These are phyloP conservation scores for Rhinoptilus africanus DNA, from an alignment of 2,113 vertebrate genomes.

Conservation along the genomic window DNA sequence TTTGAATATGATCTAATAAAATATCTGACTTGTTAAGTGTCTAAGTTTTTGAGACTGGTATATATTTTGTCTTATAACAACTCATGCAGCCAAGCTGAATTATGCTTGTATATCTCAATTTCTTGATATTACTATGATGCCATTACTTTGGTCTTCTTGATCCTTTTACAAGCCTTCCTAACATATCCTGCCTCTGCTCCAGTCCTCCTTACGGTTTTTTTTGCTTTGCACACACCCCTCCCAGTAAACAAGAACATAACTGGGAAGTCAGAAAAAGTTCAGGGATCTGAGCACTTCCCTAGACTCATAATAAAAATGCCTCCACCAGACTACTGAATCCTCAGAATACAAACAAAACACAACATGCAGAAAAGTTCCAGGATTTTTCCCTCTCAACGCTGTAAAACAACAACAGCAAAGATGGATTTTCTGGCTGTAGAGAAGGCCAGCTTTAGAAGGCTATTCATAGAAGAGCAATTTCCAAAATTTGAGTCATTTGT, in stretches of 20 bases:
- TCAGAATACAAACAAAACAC: not conserved
- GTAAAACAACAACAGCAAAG: not conserved
- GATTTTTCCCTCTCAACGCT: not conserved
- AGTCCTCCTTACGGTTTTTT: not conserved
- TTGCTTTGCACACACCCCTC: not conserved
- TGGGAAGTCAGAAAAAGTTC: not conserved
- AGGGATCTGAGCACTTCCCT: not conserved
- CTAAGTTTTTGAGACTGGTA: not conserved
- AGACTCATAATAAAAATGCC: not conserved
- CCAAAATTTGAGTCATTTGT: conserved; percentile 21
- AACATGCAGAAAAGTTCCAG: not conserved
- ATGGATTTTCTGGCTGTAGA: not conserved
- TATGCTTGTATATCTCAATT: not conserved
- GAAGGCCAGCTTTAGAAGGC: not conserved
- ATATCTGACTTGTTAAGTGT: not conserved
- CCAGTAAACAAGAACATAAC: not conserved
- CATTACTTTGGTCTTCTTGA: not conserved
- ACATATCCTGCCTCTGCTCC: not conserved
- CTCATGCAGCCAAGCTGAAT: not conserved
- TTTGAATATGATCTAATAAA: not conserved
- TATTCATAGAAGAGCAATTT: conserved; percentile 20
- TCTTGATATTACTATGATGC: not conserved
- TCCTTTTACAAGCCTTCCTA: not conserved
- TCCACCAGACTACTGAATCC: not conserved
- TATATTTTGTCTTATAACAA: not conserved